These are phyloP conservation scores for Tipula helvola DNA, from an alignment of 2,888 invertebrate genomes.

Conservation along the genomic window DNA sequence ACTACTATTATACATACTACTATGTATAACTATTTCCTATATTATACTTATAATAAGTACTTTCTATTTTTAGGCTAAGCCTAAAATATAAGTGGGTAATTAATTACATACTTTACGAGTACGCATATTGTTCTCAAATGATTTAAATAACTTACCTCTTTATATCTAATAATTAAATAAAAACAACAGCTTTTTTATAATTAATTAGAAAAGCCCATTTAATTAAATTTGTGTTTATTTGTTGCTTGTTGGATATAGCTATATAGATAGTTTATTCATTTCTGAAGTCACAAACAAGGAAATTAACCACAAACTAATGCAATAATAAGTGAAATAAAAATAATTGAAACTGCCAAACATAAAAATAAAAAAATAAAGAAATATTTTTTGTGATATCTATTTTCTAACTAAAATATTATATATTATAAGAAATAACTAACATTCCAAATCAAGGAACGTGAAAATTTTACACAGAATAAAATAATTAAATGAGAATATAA, in stretches of 20 bases:
- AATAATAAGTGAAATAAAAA: background rate
- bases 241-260: background rate
- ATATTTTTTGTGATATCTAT: background rate
- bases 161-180: background rate
- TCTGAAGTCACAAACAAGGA: background rate
- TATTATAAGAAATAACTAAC: background rate
- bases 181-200: background rate
- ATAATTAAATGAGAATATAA: background rate
- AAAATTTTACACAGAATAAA: background rate
- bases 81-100: background rate
- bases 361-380: background rate
- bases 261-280: background rate
- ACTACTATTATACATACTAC: background rate
- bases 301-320: background rate
- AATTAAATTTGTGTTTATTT: background rate
- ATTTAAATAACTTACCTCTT: background rate
- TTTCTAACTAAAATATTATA: background rate
- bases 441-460: background rate
- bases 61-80: background rate
- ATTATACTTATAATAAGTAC: background rate
- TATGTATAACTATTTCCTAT: background rate
- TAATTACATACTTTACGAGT: background rate
- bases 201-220: background rate
- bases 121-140: background rate
- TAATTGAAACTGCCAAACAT: background rate